A percentile compares a stretch with the other conserved stretches of the same genome.
phyloP scores from a whole-genome alignment of 2,797 vertebrate genomes.

The Myotis findleyi region DNA sequence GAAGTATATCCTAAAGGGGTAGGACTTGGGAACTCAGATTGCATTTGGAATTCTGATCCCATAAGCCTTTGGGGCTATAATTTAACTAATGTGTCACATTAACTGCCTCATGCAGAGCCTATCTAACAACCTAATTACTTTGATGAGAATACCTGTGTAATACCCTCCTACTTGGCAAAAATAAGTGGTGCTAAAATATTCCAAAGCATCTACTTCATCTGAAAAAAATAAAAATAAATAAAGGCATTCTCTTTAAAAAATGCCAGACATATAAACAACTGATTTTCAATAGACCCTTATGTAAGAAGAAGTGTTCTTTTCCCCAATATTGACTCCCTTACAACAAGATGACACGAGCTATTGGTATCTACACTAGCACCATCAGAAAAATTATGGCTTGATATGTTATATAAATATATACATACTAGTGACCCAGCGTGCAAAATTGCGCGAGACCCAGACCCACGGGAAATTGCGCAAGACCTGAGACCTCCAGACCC shows the following conservation, averaged over 20 bases:
- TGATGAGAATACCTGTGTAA: conserved; percentile 73
- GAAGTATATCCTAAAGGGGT: conserved; percentile 60
- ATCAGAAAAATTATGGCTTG: background rate
- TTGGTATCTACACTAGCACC: background rate
- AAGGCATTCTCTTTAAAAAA: conserved; percentile 24
- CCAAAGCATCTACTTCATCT: conserved; percentile 50
- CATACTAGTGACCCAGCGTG: background rate
- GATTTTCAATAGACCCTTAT: background rate
- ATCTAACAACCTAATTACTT: conserved; percentile 75
- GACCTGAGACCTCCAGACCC: too few species aligned
- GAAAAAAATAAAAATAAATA: background rate
- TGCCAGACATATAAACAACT: background rate
- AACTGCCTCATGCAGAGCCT: conserved; percentile 63
- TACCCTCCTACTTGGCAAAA: conserved; percentile 59
- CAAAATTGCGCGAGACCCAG: too few species aligned
- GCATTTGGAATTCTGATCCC: conserved; percentile 73
- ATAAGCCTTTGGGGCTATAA: conserved; percentile 75
- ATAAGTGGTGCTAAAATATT: conserved; percentile 50
- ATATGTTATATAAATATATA: background rate
- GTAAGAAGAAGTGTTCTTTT: background rate
- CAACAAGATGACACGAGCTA: background rate
- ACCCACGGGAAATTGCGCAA: too few species aligned
- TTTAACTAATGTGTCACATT: conserved; percentile 80
- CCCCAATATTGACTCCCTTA: background rate
- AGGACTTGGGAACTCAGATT: conserved; percentile 53